phyloP scores from a whole-genome alignment of 2,113 vertebrate genomes.

The Calidris pygmaea region DNA sequence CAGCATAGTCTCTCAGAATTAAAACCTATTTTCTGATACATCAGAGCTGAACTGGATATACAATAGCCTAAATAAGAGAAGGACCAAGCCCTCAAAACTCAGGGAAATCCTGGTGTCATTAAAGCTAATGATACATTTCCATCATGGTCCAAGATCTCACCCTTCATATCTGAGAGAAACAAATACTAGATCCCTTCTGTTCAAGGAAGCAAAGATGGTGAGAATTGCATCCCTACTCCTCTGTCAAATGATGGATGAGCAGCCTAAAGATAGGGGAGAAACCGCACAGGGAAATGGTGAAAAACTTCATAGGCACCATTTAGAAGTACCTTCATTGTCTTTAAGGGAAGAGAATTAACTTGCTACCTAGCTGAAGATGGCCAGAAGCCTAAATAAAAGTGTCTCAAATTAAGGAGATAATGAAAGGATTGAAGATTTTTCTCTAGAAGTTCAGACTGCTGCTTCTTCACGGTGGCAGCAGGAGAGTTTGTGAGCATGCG shows the following conservation, averaged over 20 bases:
- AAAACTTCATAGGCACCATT: background rate
- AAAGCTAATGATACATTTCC: background rate
- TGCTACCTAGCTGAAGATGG: background rate
- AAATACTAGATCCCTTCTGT: background rate
- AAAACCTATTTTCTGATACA: background rate
- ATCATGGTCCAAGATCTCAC: background rate
- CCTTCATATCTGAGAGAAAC: background rate
- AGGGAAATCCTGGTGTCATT: background rate
- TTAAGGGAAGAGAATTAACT: background rate
- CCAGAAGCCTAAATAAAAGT: background rate
- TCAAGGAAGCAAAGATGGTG: background rate
- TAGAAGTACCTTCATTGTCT: background rate
- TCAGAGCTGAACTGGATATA: background rate
- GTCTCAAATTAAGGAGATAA: background rate
- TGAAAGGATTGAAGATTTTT: background rate
- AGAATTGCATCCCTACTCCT: background rate
- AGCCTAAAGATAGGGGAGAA: background rate
- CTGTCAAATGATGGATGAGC: background rate
- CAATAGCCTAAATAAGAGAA: background rate
- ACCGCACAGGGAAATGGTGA: background rate
- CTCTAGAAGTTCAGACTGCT: background rate
- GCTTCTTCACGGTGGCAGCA: background rate
- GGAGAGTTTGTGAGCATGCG: background rate
- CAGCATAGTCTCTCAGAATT: background rate
- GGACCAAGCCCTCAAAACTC: background rate